Evolutionary conservation across 2,888 invertebrate genomes (phyloP), one percentile per base, ranked within the genome.

Genomic region (Plebejus anna): DNA sequence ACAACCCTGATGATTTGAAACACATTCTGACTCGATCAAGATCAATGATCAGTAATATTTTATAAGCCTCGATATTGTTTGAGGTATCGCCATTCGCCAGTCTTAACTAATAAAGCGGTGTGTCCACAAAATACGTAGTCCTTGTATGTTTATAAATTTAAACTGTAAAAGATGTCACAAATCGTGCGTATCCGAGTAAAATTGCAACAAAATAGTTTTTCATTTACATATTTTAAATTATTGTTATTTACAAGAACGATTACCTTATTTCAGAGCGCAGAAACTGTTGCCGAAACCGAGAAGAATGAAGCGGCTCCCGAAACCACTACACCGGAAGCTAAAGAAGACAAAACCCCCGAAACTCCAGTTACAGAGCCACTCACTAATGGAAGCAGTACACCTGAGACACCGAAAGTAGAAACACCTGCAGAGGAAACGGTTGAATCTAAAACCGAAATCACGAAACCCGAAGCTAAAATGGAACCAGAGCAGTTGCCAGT

Each of bases 331-430:
- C 81, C 82, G 28, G 92, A 91, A 81, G 80, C 80, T 71, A 89
- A 89, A 80, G 90, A 91, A 47, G 92, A 90, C 79, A 91, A 92
- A 81, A 89, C 91, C 2, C 92, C 93, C 2, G 94, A 94, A 79
- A 94, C 94, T 6, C 94, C 95, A 75, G 90, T 92, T 38, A 93
- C 94, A 59, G 91, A 94, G 86, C 91, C 91, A 42, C 87, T 94
- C 75, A 90, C 92, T 77, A 93, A 94, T 79, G 94, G 94, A 80
- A 91, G 89, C 83, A 89, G 87, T 81, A 89, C 91, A 66, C 90
- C 95, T 6, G 92, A 91, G 79, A 86, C 90, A 55, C 89, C 90
- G 28, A 88, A 89, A 81, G 87, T 83, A 77, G 89, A 88, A 79
- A 81, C 80, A 76, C 82, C 82, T 4, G 78, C 79, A 76, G 82